phyloP scores from a whole-genome alignment of 2,113 vertebrate genomes.

The Nyctibius bracteatus region DNA sequence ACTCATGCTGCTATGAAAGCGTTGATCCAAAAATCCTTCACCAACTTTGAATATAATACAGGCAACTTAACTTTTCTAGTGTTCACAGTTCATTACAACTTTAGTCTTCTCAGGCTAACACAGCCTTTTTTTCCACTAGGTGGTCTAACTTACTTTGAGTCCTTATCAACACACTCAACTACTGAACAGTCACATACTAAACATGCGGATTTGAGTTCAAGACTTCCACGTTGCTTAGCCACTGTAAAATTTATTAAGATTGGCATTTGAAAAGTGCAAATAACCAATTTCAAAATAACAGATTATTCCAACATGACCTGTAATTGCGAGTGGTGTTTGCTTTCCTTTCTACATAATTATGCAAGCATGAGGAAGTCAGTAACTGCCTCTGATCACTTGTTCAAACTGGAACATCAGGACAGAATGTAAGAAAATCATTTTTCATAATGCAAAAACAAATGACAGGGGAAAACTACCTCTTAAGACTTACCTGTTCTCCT shows the following conservation, averaged over 20 bases:
- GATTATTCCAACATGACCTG: not conserved
- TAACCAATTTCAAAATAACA: conserved; percentile 3
- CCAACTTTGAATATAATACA: not conserved
- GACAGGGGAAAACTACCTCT: not conserved
- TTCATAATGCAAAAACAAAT: not conserved
- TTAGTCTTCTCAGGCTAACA: not conserved
- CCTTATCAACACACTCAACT: not conserved
- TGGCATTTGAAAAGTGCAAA: not conserved
- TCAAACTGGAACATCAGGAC: not conserved
- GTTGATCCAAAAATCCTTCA: not conserved
- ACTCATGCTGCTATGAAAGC: not conserved
- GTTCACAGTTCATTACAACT: not conserved
- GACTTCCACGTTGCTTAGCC: not conserved
- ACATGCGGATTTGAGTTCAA: not conserved
- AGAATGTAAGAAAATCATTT: not conserved
- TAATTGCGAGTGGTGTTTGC: conserved; percentile 34
- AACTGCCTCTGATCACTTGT: conserved; percentile 22
- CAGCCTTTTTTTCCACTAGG: not conserved
- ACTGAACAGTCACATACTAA: not conserved
- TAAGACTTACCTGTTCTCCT: not conserved
- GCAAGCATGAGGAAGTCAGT: conserved; percentile 54
- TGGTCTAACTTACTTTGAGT: not conserved
- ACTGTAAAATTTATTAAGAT: not conserved
- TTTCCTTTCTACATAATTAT: conserved; percentile 46
- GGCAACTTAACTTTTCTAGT: not conserved